Conservation (phyloP, 2,113 vertebrate genomes). For the Deroptyus accipitrinus region DNA sequence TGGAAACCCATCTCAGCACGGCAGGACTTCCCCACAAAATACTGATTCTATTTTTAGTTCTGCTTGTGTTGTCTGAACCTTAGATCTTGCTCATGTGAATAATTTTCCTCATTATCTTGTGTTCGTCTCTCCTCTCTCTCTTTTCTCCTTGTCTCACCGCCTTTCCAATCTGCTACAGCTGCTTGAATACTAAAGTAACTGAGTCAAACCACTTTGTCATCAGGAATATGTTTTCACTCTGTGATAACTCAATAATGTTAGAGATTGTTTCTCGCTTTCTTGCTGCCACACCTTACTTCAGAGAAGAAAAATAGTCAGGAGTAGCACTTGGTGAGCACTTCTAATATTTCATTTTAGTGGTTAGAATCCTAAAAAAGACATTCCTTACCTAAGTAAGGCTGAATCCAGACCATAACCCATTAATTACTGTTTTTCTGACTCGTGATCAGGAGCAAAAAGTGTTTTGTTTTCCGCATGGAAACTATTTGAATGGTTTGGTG, state of each 20-base stretch:
- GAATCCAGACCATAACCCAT: neutral
- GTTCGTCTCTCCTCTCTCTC: conserved; percentile 1
- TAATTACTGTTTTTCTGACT: neutral
- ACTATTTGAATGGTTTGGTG: neutral
- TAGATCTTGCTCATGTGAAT: conserved; percentile 53
- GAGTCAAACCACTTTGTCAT: conserved; percentile 45
- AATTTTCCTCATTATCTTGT: conserved; percentile 40
- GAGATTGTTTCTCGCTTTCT: conserved; percentile 15
- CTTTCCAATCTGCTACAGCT: conserved; percentile 48
- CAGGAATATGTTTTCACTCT: conserved; percentile 20
- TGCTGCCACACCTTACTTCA: neutral
- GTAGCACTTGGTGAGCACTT: neutral
- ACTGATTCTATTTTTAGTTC: conserved; percentile 35
- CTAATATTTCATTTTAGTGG: neutral
- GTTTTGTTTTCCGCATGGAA: neutral
- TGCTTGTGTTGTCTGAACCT: conserved; percentile 50
- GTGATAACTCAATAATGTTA: conserved; percentile 37
- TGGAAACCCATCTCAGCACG: conserved; percentile 2
- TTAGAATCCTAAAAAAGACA: neutral
- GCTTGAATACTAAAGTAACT: conserved; percentile 52
- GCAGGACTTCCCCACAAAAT: conserved; percentile 20
- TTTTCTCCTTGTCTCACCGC: conserved; percentile 44
- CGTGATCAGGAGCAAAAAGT: neutral
- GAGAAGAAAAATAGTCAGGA: neutral
- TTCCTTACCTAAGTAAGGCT: neutral